A percentile compares a stretch with the other conserved stretches of the same genome.
phyloP scores from a whole-genome alignment of 2,797 vertebrate species.

The Alfaro cultratus region DNA sequence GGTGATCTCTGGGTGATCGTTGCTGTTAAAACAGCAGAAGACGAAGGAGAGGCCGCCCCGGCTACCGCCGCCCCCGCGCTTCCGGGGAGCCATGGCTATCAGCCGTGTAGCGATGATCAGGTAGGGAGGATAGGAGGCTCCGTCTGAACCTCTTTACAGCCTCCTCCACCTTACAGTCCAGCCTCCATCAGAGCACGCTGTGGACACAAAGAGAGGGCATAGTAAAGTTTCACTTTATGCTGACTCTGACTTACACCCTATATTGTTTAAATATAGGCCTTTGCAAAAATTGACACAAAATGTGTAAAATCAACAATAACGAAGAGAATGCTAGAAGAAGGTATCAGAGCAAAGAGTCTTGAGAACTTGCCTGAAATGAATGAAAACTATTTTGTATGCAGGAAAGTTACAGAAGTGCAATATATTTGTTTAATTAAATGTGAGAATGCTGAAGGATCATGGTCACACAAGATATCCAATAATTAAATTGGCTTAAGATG shows the following conservation, averaged over 20 bases:
- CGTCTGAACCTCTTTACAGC: conserved; percentile 69
- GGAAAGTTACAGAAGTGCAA: conserved; percentile 6
- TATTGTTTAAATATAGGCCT: conserved; percentile 6
- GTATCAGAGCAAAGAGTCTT: neutral
- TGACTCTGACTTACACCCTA: too few relatives aligned
- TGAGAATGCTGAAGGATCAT: neutral
- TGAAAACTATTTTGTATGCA: neutral
- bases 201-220: conserved; percentile 17
- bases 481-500: neutral
- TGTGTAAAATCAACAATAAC: neutral
- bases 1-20: conserved; percentile 96
- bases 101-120: conserved; percentile 35
- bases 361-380: neutral
- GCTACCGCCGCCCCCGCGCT: conserved; percentile 85
- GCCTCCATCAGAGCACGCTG: conserved; percentile 79
- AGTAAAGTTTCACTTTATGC: conserved; percentile 8
- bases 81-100: conserved; percentile 92
- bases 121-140: conserved; percentile 69
- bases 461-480: conserved; percentile 1
- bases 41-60: conserved; percentile 87
- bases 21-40: conserved; percentile 97
- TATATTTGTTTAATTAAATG: neutral
- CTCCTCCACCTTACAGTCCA: conserved; percentile 71
- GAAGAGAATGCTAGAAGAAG: neutral
- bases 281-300: conserved; percentile 12